Conservation (phyloP, 64 coral and sea anemone species). For the Pocillopora damicornis region DNA sequence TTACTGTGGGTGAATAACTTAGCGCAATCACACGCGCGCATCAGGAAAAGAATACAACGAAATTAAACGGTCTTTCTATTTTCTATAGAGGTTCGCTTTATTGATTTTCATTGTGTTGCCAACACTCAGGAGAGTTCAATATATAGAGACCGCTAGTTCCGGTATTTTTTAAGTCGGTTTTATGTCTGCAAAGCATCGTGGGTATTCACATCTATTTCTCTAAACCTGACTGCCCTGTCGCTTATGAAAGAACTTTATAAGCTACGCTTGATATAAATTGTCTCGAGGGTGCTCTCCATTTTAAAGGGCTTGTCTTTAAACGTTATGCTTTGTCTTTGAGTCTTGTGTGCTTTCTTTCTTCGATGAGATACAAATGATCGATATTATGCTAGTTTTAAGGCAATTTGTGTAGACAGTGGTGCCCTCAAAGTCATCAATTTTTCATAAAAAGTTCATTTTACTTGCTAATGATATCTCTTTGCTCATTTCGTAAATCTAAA, state of each 20-base stretch:
- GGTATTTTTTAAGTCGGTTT: neutral
- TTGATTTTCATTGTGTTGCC: neutral
- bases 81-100: too few relatives aligned
- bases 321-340: too few relatives aligned
- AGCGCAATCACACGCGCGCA: too few relatives aligned
- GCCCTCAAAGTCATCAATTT: neutral
- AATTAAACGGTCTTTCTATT: too few relatives aligned
- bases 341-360: too few relatives aligned
- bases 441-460: neutral
- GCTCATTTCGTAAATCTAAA: neutral
- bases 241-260: neutral
- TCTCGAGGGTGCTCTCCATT: too few relatives aligned
- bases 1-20: too few relatives aligned
- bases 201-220: neutral
- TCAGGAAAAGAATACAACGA: too few relatives aligned
- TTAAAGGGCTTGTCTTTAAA: too few relatives aligned
- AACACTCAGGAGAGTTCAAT: neutral
- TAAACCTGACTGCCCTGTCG: too few relatives aligned
- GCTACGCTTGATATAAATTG: neutral
- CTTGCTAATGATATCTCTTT: neutral
- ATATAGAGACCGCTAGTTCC: neutral
- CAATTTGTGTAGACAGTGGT: neutral
- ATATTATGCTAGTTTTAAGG: neutral
- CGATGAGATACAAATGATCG: neutral
- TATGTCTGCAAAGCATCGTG: neutral